Base-by-base conservation (phyloP, 1,140 invertebrate species). In the Pogonomyrmex barbatus region DNA sequence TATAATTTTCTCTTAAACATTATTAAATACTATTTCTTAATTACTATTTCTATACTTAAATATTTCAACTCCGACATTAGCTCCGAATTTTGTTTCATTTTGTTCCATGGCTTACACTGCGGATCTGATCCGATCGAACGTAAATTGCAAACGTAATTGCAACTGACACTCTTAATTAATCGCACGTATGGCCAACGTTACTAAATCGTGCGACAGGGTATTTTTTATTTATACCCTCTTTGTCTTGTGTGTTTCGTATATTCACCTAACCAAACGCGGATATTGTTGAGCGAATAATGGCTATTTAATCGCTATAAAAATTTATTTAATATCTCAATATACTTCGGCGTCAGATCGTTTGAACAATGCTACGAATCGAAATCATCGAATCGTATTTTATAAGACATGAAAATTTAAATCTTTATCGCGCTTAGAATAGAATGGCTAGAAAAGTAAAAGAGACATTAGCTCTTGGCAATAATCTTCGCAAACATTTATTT, bases 201-300 rank as follows among this genome's bases (percentile, higher is more conserved):
- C 42, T 33, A 47, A 63, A 73, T 83, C 12, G 12, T 17, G 24
- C 30, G 39, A 63, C 17, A 60, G 6, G 2, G 39, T 52, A 17
- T 65, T 78, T 36, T 6, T 84, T 56, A 75, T 84, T 84, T 84
- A 76, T 62, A 58, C 5, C 45, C 70, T 47, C 62, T 79, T 84
- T 82, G 30, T 17, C 47, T 60, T 4, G 54, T 39, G 12, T 14
- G 30, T 82, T 71, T 50, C 17, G 39, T 9, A 10, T 10, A 24
- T 65, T 30, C 36, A 12, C 33, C 42, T 82, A 39, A 82, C 24
- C 9, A 50, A 82, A 73, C 12, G n/a, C n/a, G 62, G 30, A 79
- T 67, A 70, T 70, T 47, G 24, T 56, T 45, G 45, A 71, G 42
- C 56, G 42, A 75, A 60, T 83, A 83, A 83, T 47, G 33, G 33